Evolutionary conservation across 1,140 invertebrate species (phyloP).

Genomic region (Cyrtorhinus lividipennis): DNA sequence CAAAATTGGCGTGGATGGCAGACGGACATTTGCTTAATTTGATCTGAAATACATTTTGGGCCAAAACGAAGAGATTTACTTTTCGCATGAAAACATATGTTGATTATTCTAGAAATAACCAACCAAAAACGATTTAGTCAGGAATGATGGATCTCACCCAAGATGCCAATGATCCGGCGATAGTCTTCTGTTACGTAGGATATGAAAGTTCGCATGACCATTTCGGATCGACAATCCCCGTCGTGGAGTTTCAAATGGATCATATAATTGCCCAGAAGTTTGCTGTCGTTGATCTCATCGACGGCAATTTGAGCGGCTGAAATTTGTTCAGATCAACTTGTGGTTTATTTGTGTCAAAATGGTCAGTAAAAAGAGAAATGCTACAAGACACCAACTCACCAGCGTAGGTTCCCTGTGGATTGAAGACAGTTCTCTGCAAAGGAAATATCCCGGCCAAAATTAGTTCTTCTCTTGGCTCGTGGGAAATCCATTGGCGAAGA

Average conservation of each 20-base stretch:
- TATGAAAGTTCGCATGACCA: slow-evolving; percentile 69
- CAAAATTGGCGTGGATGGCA: neutral
- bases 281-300: slow-evolving; percentile 48
- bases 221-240: slow-evolving; percentile 57
- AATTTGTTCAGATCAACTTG: slow-evolving; percentile 20
- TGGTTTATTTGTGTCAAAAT: neutral
- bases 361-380: neutral
- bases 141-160: slow-evolving; percentile 34
- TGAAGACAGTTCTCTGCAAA: neutral
- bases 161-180: slow-evolving; percentile 46
- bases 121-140: neutral
- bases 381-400: neutral
- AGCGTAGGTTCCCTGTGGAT: neutral
- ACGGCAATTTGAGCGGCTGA: slow-evolving; percentile 48
- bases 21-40: neutral
- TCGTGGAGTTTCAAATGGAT: slow-evolving; percentile 44
- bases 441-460: neutral
- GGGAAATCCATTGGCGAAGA: no score
- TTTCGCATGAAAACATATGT: neutral
- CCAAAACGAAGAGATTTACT: neutral
- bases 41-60: neutral
- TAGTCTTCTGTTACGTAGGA: slow-evolving; percentile 37
- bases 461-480: neutral
- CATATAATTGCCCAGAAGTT: slow-evolving; percentile 45
- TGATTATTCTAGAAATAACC: neutral